Percentiles rank a stretch among this genome's conserved stretches.
These are phyloP conservation scores for Neomorphus geoffroyi DNA, from an alignment of 2,797 vertebrate genomes.

Conservation along the genomic window DNA sequence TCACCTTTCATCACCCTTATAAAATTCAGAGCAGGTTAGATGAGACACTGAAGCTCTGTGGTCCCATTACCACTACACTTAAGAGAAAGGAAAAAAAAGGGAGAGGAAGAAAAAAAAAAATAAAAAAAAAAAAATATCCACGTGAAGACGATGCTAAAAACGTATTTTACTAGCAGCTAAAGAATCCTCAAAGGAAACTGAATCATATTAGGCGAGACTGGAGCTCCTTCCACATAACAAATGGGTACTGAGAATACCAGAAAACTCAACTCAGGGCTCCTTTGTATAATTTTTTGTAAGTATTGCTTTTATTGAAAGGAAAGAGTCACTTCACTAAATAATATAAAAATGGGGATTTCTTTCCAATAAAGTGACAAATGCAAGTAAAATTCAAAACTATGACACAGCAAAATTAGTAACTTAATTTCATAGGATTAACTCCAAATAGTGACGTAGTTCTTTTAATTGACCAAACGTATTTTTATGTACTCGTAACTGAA, in stretches of 20 bases:
- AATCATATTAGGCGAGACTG: neutral
- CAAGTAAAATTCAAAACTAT: neutral
- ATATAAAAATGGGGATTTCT: neutral
- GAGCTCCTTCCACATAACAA: neutral
- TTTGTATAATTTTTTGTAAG: neutral
- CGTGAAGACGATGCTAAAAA: neutral
- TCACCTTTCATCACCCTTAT: neutral
- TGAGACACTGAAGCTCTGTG: neutral
- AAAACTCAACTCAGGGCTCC: neutral
- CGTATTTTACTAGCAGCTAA: neutral
- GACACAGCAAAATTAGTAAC: neutral
- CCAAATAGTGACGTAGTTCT: neutral
- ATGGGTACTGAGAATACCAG: neutral
- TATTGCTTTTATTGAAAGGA: neutral
- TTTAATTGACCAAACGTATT: neutral
- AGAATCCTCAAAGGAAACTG: neutral
- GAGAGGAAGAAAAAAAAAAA: too few relatives aligned
- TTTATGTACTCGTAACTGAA: neutral
- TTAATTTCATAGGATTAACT: neutral
- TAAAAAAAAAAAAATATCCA: neutral
- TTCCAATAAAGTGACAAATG: neutral
- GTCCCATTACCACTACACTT: neutral
- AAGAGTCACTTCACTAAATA: neutral
- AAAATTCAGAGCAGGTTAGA: slow-evolving; percentile 11
- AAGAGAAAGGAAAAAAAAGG: neutral